phyloP scores from a whole-genome alignment of 2,888 invertebrate genomes.

The Tenthredo distinguenda region DNA sequence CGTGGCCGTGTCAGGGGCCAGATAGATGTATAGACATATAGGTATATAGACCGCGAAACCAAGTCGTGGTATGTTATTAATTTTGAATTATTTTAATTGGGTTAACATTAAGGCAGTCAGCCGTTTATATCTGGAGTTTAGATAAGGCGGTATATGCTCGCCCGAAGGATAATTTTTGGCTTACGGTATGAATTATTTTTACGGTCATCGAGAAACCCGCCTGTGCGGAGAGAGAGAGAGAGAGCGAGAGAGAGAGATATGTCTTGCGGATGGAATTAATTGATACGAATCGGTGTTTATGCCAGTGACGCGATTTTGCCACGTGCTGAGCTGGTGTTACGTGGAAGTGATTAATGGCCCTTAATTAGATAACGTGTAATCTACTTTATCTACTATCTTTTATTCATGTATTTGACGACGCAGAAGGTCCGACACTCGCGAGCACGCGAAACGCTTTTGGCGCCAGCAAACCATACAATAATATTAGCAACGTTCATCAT shows the following conservation, averaged over 20 bases:
- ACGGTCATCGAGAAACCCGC: neutral
- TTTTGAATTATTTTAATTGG: constrained; percentile 54
- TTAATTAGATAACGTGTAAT: constrained; percentile 41
- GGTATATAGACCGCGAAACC: neutral
- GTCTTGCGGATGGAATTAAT: constrained; percentile 21
- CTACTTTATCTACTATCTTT: constrained; percentile 20
- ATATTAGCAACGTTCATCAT: neutral
- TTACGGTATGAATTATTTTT: constrained; percentile 37
- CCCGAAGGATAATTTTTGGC: constrained; percentile 26
- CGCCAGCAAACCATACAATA: neutral
- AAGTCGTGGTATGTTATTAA: constrained; percentile 41
- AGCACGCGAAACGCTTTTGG: constrained; percentile 4
- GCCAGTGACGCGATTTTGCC: constrained; percentile 27
- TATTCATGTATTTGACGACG: constrained; percentile 22
- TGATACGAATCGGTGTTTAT: constrained; percentile 17
- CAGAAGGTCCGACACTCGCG: constrained; percentile 26
- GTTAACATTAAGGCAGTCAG: constrained; percentile 20
- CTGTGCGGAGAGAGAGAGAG: neutral
- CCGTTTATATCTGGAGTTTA: constrained; percentile 21
- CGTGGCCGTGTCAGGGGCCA: neutral
- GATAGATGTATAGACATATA: neutral
- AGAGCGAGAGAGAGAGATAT: neutral
- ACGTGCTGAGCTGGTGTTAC: constrained; percentile 10
- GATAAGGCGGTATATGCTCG: neutral
- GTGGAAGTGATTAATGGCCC: constrained; percentile 42